These are phyloP conservation scores for Aphis craccivora DNA, from an alignment of 1,140 invertebrate genomes.

Conservation along the genomic window DNA sequence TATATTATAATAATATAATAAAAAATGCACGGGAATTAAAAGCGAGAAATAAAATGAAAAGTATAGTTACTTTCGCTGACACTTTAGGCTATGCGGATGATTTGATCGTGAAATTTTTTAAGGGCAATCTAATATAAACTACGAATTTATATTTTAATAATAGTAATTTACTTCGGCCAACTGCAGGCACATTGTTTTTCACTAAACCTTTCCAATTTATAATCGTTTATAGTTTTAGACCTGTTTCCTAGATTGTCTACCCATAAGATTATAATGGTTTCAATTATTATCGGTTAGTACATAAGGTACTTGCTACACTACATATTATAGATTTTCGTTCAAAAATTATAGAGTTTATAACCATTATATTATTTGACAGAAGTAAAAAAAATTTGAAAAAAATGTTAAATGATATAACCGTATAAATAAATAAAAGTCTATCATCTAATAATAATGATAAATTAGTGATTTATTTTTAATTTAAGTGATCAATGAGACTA, in stretches of 20 bases:
- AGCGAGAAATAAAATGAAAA: slow-evolving; percentile 40
- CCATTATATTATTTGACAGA: not conserved
- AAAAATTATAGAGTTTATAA: not conserved
- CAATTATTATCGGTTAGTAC: slow-evolving; percentile 4
- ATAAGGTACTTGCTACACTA: not conserved
- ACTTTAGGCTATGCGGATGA: slow-evolving; percentile 35
- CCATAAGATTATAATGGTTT: slow-evolving; percentile 24
- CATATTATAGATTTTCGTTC: not conserved
- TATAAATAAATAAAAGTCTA: no score
- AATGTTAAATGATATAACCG: no score
- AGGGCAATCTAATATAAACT: not conserved
- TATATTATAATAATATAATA: not conserved
- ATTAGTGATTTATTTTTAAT: no score
- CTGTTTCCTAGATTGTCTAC: slow-evolving; percentile 12
- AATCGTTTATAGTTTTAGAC: slow-evolving; percentile 33
- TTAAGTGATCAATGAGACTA: no score
- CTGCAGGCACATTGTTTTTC: slow-evolving; percentile 36
- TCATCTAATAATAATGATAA: no score
- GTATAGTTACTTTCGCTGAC: slow-evolving; percentile 46
- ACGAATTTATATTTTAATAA: slow-evolving; percentile 35
- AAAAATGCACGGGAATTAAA: slow-evolving; percentile 25
- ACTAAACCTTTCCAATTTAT: slow-evolving; percentile 38
- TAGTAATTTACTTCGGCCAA: slow-evolving; percentile 25
- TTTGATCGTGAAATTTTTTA: slow-evolving; percentile 41
- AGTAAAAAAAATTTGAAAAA: not conserved